Percentiles rank a stretch among this genome's conserved stretches.
These are phyloP conservation scores for Eriocheir sinensis DNA, from an alignment of 1,140 invertebrate genomes.

Conservation along the genomic window DNA sequence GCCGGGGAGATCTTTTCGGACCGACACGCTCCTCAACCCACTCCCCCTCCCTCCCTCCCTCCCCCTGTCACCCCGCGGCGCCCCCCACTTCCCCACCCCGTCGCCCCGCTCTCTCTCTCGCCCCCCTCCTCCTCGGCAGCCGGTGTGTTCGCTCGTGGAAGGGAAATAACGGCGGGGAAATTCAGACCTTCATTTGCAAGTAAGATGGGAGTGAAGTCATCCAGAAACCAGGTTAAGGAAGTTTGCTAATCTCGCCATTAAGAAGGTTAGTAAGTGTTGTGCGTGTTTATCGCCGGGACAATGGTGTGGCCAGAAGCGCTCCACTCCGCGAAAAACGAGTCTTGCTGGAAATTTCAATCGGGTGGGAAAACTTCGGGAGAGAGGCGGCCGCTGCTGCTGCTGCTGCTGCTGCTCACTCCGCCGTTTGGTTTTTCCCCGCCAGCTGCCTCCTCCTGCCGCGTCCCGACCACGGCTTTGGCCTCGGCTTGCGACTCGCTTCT, in stretches of 20 bases:
- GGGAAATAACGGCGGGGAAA: conserved; percentile 55
- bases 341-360: conserved; percentile 64
- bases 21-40: neutral
- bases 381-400: conserved; percentile 15
- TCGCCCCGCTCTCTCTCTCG: neutral
- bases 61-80: neutral
- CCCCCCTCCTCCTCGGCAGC: neutral
- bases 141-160: conserved; percentile 6
- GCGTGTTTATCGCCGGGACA: conserved; percentile 51
- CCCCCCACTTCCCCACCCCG: conserved; percentile 24
- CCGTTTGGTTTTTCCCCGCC: conserved; percentile 55
- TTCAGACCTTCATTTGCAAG: conserved; percentile 69
- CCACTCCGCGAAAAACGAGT: conserved; percentile 18
- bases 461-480: conserved; percentile 15
- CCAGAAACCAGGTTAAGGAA: conserved; percentile 69
- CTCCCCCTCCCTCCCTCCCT: conserved; percentile 25
- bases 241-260: conserved; percentile 63
- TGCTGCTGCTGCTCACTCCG: conserved; percentile 52
- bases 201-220: conserved; percentile 65
- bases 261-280: conserved; percentile 45
- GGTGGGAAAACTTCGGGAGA: conserved; percentile 62
- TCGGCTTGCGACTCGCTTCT: neutral
- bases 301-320: neutral
- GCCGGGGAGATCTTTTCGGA: conserved; percentile 6
- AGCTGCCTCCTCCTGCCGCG: neutral